Conservation (phyloP, 2,113 vertebrate genomes). For the Prunella himalayana region DNA sequence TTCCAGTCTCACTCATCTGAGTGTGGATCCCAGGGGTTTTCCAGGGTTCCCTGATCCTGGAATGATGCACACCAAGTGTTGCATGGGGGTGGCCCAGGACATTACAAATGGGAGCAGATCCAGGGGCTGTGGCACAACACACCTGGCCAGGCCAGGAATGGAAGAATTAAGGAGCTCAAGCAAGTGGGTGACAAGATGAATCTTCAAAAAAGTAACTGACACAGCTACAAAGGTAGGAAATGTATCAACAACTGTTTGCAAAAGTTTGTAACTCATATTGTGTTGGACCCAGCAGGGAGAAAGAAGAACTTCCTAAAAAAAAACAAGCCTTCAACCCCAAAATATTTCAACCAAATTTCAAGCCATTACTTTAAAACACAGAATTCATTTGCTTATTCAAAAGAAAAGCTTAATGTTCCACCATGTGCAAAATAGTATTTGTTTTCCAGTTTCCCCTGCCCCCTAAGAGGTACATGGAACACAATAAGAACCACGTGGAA, state of each 20-base stretch:
- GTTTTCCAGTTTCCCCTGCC: not conserved
- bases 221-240: not conserved
- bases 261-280: not conserved
- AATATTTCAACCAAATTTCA: not conserved
- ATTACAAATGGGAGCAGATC: not conserved
- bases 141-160: not conserved
- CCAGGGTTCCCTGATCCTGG: not conserved
- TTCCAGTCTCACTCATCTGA: not conserved
- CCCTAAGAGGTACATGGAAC: not conserved
- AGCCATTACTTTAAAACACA: not conserved
- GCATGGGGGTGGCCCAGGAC: not conserved
- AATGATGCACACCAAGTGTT: not conserved
- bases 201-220: not conserved
- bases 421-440: not conserved
- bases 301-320: not conserved
- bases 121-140: not conserved
- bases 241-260: not conserved
- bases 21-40: not conserved
- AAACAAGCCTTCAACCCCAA: not conserved
- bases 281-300: not conserved
- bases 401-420: not conserved
- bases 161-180: not conserved
- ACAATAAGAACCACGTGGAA: not conserved
- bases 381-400: not conserved
- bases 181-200: not conserved